Conservation (phyloP, 2,797 vertebrate genomes). For the Lophotriccus pileatus region DNA sequence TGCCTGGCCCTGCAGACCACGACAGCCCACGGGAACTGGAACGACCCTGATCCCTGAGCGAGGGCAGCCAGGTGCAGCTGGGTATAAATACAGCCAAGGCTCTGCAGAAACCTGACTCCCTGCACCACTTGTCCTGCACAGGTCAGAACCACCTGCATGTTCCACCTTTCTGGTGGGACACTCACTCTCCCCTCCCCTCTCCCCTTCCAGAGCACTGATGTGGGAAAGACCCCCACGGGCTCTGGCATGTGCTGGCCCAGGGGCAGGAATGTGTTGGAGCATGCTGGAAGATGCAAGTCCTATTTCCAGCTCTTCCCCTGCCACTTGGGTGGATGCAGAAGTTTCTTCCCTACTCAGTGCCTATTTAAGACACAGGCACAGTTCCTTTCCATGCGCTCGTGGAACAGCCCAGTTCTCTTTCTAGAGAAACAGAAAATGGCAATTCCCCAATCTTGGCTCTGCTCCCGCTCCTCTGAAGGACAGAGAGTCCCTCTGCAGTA, state of each 20-base stretch:
- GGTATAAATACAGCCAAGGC: slow-evolving; percentile 7
- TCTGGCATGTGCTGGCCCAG: neutral
- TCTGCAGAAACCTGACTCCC: neutral
- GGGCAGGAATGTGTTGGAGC: neutral
- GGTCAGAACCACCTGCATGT: neutral
- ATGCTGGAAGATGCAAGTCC: neutral
- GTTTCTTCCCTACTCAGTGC: neutral
- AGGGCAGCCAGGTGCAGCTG: neutral
- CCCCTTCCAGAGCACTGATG: neutral
- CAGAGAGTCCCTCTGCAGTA: neutral
- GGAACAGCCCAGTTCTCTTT: neutral
- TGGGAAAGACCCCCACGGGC: neutral
- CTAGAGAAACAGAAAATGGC: neutral
- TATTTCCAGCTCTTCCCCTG: slow-evolving; percentile 8
- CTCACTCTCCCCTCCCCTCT: neutral
- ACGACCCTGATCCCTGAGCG: neutral
- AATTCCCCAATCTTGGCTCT: neutral
- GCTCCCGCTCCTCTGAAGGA: neutral
- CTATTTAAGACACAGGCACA: neutral
- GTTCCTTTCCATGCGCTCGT: neutral
- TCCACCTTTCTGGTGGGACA: neutral
- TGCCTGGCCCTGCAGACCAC: neutral
- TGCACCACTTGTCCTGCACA: neutral
- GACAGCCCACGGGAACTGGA: neutral
- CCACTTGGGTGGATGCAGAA: no score